Evolutionary conservation across 2,113 vertebrate species (phyloP).

Genomic region (Mirounga angustirostris): DNA sequence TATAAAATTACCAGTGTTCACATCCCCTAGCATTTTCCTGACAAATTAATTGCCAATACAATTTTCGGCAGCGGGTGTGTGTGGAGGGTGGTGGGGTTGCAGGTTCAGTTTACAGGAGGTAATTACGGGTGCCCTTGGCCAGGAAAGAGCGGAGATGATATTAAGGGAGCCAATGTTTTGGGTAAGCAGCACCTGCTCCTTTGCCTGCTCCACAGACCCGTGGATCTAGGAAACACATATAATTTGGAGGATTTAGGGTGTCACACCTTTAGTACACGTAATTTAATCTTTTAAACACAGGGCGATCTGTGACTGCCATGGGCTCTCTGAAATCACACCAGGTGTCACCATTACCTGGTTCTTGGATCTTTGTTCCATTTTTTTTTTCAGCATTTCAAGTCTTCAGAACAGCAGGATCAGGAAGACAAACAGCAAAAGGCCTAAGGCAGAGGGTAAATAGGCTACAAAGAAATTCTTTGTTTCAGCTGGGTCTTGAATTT

Average conservation of each 20-base stretch:
- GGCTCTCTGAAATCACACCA: neutral
- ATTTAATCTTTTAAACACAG: slow-evolving; percentile 7
- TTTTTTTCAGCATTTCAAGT: neutral
- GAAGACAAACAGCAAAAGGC: neutral
- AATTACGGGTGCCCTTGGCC: slow-evolving; percentile 72
- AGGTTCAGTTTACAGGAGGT: slow-evolving; percentile 66
- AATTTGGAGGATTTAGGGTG: slow-evolving; percentile 31
- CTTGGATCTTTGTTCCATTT: neutral
- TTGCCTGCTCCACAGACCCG: neutral
- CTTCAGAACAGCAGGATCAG: neutral
- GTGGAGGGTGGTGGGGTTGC: slow-evolving; percentile 49
- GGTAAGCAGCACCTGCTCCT: slow-evolving; percentile 62
- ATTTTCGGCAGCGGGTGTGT: slow-evolving; percentile 53
- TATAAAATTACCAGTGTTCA: slow-evolving; percentile 82
- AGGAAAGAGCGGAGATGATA: slow-evolving; percentile 61
- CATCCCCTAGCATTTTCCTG: slow-evolving; percentile 79
- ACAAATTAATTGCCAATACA: slow-evolving; percentile 84
- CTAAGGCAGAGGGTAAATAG: neutral
- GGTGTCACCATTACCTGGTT: neutral
- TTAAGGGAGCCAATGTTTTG: neutral
- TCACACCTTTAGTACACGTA: neutral
- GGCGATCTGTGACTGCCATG: neutral
- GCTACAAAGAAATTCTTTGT: neutral
- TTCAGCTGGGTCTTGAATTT: neutral
- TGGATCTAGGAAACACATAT: neutral